These are phyloP conservation scores for Sapajus apella DNA, from an alignment of 2,113 vertebrate genomes.

Conservation along the genomic window DNA sequence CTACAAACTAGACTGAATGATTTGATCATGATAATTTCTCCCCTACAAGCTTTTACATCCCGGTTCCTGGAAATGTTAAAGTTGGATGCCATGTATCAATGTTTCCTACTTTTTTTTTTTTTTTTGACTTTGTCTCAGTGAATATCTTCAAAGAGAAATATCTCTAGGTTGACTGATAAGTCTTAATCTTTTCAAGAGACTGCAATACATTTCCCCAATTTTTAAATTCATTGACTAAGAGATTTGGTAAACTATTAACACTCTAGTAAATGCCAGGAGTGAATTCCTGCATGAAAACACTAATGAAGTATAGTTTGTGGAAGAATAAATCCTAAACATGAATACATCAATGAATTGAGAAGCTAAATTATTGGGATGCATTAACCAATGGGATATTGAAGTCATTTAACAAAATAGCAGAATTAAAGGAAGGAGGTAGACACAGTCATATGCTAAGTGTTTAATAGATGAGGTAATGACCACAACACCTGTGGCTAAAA, in stretches of 20 bases:
- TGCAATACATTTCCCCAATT: background rate
- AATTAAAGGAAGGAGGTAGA: background rate
- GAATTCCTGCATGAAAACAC: background rate
- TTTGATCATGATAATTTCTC: background rate
- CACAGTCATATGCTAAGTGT: background rate
- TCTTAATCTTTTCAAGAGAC: background rate
- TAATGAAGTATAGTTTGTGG: background rate
- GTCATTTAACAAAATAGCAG: background rate
- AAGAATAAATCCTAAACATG: background rate
- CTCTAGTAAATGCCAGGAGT: background rate
- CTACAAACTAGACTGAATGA: background rate
- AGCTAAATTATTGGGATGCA: background rate
- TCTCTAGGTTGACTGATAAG: background rate
- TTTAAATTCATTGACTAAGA: background rate
- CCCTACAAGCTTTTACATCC: background rate
- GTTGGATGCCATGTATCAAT: background rate
- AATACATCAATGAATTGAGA: background rate
- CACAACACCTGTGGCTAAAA: background rate
- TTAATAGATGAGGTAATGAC: background rate
- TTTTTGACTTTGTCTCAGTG: background rate
- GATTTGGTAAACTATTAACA: background rate
- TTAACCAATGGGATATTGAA: background rate
- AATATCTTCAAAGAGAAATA: background rate
- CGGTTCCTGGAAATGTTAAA: background rate
- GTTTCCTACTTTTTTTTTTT: background rate